Percentiles rank a stretch among this genome's conserved stretches.
phyloP scores from a whole-genome alignment of 1,140 invertebrate genomes.

The Plectrocnemia conspersa region DNA sequence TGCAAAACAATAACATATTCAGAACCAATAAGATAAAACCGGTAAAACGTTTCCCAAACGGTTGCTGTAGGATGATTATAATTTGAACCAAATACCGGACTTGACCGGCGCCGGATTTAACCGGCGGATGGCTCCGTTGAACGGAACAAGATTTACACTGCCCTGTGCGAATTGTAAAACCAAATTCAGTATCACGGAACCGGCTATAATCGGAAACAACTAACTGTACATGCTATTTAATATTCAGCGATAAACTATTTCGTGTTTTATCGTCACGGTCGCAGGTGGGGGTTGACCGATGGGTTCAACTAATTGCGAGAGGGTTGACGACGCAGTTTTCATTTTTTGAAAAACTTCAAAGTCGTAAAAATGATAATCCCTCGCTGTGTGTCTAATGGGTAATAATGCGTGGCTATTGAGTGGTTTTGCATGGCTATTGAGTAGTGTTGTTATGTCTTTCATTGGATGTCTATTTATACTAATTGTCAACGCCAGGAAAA shows the following conservation, averaged over 20 bases:
- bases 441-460: too few relatives aligned
- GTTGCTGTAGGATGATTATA: slow-evolving; percentile 30
- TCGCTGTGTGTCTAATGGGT: neutral
- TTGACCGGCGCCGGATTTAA: neutral
- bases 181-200: too few relatives aligned
- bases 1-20: slow-evolving; percentile 20
- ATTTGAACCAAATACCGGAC: neutral
- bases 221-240: too few relatives aligned
- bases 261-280: too few relatives aligned
- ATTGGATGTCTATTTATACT: too few relatives aligned
- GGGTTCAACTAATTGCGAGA: neutral
- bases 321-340: slow-evolving; percentile 32
- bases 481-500: slow-evolving; percentile 20
- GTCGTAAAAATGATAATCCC: slow-evolving; percentile 1
- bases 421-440: slow-evolving; percentile 11
- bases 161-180: neutral
- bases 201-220: too few relatives aligned
- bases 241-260: too few relatives aligned
- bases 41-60: slow-evolving; percentile 26
- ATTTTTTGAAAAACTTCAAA: too few relatives aligned
- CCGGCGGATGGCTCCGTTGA: neutral
- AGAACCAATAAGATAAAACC: slow-evolving; percentile 18
- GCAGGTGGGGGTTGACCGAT: neutral
- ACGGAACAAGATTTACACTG: slow-evolving; percentile 8
- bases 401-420: neutral